A percentile compares a stretch with the other conserved stretches of the same genome.
Evolutionary conservation across 2,797 vertebrate genomes (phyloP).

Genomic region (Austrolebias charrua): DNA sequence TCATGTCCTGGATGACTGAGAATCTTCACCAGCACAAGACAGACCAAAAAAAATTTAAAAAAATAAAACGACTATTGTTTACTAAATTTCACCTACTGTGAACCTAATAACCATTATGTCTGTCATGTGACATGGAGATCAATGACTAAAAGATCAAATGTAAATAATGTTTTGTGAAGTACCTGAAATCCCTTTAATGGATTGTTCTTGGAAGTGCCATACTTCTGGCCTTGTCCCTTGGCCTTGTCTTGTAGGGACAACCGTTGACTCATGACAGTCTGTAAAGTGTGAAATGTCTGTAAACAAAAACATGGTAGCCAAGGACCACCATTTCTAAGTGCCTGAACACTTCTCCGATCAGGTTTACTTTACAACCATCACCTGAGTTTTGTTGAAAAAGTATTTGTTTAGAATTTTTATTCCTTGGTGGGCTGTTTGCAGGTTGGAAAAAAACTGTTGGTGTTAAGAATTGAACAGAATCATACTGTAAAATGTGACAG

Average conservation of each 20-base stretch:
- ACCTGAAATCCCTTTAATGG: constrained; percentile 82
- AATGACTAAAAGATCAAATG: constrained; percentile 35
- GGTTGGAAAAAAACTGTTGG: constrained; percentile 25
- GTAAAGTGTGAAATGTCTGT: constrained; percentile 64
- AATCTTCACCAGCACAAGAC: no score
- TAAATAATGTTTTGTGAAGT: constrained; percentile 74
- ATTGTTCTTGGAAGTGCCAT: constrained; percentile 70
- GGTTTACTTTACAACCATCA: constrained; percentile 35
- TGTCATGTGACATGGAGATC: constrained; percentile 12
- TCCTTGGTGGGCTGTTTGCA: constrained; percentile 33
- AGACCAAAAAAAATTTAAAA: constrained; percentile 18
- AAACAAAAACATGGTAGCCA: constrained; percentile 79
- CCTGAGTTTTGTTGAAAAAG: constrained; percentile 21
- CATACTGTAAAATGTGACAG: constrained; percentile 44
- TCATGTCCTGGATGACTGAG: no score
- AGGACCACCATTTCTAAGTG: constrained; percentile 83
- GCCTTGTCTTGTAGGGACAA: constrained; percentile 66
- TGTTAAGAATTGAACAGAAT: constrained; percentile 43
- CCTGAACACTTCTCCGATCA: constrained; percentile 75
- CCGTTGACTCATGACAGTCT: constrained; percentile 50
- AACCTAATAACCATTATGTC: no score
- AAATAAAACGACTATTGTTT: constrained; percentile 1
- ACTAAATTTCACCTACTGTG: background rate
- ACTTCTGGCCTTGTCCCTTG: constrained; percentile 63
- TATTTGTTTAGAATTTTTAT: constrained; percentile 32